phyloP scores from a whole-genome alignment of 1,140 invertebrate species.

The Atta colombica region DNA sequence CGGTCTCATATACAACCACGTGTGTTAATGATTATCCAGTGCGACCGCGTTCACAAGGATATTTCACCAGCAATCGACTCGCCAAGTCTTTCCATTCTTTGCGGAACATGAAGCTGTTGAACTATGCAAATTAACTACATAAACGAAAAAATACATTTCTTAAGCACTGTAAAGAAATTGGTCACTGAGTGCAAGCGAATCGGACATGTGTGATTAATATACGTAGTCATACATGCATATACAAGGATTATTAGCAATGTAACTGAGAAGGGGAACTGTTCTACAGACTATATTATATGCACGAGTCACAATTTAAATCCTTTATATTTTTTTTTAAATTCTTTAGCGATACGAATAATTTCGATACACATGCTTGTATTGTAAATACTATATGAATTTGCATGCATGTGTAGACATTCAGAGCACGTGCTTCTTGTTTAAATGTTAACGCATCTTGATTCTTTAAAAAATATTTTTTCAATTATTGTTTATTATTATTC shows the following conservation, averaged over 20 bases:
- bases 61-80: not conserved
- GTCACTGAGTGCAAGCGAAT: not conserved
- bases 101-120: not conserved
- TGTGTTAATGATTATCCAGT: not conserved
- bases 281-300: not conserved
- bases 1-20: conserved; percentile 6
- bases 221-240: not conserved
- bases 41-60: not conserved
- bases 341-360: not conserved
- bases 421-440: not conserved
- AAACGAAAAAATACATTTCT: not conserved
- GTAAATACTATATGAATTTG: not conserved
- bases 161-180: not conserved
- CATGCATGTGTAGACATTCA: not conserved
- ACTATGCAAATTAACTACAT: conserved; percentile 5
- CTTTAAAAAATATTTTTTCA: not conserved
- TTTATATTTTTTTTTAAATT: not conserved
- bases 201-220: not conserved
- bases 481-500: not conserved
- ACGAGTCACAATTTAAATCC: not conserved
- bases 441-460: not conserved
- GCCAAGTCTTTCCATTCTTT: not conserved
- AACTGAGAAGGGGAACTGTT: not conserved
- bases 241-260: not conserved
- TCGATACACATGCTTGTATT: not conserved